Base-by-base conservation (phyloP, 2,888 invertebrate species). In the Acholoe squamosa region DNA sequence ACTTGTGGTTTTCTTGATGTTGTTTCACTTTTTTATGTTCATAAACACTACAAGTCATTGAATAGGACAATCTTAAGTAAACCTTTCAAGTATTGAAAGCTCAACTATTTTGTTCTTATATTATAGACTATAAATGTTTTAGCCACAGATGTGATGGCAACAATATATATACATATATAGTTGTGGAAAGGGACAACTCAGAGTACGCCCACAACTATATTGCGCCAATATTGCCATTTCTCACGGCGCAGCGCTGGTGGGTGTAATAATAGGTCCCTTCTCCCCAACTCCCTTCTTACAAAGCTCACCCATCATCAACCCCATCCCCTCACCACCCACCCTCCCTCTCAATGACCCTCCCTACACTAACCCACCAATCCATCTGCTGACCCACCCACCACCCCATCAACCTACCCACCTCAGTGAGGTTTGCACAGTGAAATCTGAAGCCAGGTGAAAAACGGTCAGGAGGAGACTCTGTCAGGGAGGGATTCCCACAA, bases 141-240 rank as follows among this genome's bases (percentile, higher is more conserved):
- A 43, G 43, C 43, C 43, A 43, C 10, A 43, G 43, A 43, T 3
- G 43, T 7, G 10, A 43, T 43, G 43, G 43, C 10, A 43, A 43
- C 43, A 43, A 43, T 43, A 43, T 43, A 43, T n/a, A n/a, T n/a
- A n/a, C n/a, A n/a, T n/a, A n/a, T n/a, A n/a, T 43, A 43, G 5
- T 43, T 3, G 61, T 61, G 19, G 61, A 61, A n/a, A 61, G 5
- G n/a, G 61, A 61, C 61, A 61, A n/a, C 19, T 19, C 61, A 61
- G 61, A 12, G n/a, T 7, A 61, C 19, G 22, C 61, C 61, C 61
- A 61, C 61, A 61, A 61, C 12, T 61, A n/a, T 61, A 61, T 61
- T 61, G 61, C 61, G 61, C 61, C 61, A 61, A 61, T 61, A 61
- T 61, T 61, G n/a, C 61, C 61, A 61, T 61, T 61, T 61, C 61